Conservation (phyloP, 2,113 vertebrate species). For the Catharus minimus region DNA sequence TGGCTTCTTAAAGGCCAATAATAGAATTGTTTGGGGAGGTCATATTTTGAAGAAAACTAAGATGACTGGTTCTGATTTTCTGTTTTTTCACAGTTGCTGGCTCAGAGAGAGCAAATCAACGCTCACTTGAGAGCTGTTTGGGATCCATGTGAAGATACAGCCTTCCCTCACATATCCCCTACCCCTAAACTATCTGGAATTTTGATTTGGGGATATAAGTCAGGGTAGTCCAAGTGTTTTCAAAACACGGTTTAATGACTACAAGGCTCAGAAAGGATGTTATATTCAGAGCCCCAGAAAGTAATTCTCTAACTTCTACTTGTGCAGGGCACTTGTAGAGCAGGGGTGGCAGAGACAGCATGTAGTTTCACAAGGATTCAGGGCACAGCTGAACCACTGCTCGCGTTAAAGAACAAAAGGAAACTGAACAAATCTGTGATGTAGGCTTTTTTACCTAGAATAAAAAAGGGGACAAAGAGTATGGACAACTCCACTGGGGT, state of each 20-base stretch:
- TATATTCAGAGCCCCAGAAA: neutral
- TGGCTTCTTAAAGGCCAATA: neutral
- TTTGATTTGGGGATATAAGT: neutral
- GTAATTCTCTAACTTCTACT: neutral
- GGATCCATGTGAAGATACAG: neutral
- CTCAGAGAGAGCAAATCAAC: neutral
- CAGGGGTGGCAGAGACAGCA: neutral
- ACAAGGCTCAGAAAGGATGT: neutral
- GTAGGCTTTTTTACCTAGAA: neutral
- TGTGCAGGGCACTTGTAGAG: accelerated
- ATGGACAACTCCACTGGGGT: accelerated
- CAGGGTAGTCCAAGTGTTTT: neutral
- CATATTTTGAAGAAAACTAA: neutral
- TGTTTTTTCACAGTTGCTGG: neutral
- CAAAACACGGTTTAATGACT: neutral
- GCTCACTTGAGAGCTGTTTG: neutral
- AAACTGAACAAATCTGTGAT: neutral
- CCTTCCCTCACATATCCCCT: neutral
- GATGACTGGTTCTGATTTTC: neutral
- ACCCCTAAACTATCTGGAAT: neutral
- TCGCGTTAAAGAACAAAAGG: neutral
- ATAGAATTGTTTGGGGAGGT: neutral
- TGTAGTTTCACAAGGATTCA: neutral
- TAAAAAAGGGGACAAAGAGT: neutral
- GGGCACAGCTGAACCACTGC: accelerated